These are phyloP conservation scores for Sebastes reedi DNA, from an alignment of 2,797 vertebrate species.

Conservation along the genomic window DNA sequence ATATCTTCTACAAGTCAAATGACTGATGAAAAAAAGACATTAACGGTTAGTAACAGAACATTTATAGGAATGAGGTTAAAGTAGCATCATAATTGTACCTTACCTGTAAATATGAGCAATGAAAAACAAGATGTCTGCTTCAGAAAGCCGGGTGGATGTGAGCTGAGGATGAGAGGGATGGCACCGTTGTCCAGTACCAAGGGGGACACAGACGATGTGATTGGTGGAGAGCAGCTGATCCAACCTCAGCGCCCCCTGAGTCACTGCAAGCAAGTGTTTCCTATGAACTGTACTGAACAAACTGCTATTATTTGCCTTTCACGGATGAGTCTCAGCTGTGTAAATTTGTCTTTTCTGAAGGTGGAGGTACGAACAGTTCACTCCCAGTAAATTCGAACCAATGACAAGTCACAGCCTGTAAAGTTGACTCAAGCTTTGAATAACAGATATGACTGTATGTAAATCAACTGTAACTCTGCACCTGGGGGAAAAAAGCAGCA, in stretches of 20 bases:
- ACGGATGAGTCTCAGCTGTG: background rate
- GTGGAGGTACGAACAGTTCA: background rate
- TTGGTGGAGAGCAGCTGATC: slow-evolving; percentile 47
- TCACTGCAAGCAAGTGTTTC: slow-evolving; percentile 4
- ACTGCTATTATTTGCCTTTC: background rate
- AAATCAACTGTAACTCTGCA: slow-evolving; percentile 11
- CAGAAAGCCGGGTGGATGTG: slow-evolving; percentile 31
- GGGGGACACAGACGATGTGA: slow-evolving; percentile 19
- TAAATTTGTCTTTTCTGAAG: background rate
- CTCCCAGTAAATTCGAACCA: background rate
- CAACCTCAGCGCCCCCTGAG: slow-evolving; percentile 23
- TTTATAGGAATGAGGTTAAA: background rate
- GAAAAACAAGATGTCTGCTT: slow-evolving; percentile 21
- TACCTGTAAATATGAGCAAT: slow-evolving; percentile 34
- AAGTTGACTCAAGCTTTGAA: slow-evolving; percentile 31
- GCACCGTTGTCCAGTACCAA: slow-evolving; percentile 18
- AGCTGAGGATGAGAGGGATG: slow-evolving; percentile 24
- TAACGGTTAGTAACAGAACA: background rate
- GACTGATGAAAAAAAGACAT: background rate
- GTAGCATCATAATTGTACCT: background rate
- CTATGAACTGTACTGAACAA: background rate
- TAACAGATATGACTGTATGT: slow-evolving; percentile 47
- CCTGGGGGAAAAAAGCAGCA: background rate
- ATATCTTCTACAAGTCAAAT: background rate
- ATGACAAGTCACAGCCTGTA: slow-evolving; percentile 22